These are phyloP conservation scores for Rallus limicola DNA, from an alignment of 2,113 vertebrate genomes.

Conservation along the genomic window DNA sequence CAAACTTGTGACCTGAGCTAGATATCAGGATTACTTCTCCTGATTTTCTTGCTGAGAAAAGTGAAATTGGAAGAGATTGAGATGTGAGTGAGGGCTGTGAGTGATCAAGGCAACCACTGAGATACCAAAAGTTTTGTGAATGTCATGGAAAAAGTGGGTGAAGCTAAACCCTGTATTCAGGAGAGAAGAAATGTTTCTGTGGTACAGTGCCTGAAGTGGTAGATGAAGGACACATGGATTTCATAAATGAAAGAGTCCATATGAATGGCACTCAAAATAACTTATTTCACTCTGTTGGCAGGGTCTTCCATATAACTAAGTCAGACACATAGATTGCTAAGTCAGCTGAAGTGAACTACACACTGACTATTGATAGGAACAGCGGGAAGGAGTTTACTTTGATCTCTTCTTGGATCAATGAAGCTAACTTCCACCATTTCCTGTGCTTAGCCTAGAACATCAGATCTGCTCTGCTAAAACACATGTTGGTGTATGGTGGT, in stretches of 20 bases:
- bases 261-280: not conserved
- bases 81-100: not conserved
- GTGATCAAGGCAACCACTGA: not conserved
- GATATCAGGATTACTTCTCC: not conserved
- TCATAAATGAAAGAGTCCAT: not conserved
- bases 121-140: not conserved
- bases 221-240: not conserved
- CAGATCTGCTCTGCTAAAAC: rapidly evolving
- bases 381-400: not conserved
- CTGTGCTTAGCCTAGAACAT: not conserved
- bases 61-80: not conserved
- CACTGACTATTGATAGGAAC: not conserved
- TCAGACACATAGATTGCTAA: not conserved
- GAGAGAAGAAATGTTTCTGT: not conserved
- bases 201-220: not conserved
- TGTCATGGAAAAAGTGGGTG: not conserved
- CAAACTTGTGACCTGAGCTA: not conserved
- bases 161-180: not conserved
- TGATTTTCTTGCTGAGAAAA: not conserved
- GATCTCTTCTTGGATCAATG: not conserved
- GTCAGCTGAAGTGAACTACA: not conserved
- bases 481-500: rapidly evolving
- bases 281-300: not conserved
- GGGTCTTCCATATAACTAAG: not conserved
- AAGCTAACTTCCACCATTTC: not conserved